phyloP scores from a whole-genome alignment of 2,797 vertebrate species.

The Cygnus olor region DNA sequence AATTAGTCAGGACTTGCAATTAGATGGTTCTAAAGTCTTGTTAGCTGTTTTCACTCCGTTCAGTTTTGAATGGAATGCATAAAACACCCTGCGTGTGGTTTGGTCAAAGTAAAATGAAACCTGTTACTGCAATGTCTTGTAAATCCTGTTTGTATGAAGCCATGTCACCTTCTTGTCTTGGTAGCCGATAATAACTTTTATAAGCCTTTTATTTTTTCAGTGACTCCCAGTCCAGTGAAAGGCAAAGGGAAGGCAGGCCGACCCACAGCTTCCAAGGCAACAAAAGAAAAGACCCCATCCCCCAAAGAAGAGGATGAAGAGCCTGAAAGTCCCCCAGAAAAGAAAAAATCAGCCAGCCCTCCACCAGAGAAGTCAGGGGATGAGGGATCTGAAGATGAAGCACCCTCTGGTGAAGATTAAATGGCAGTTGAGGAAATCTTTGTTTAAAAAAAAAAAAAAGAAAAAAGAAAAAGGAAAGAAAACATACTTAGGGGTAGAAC shows the following conservation, averaged over 20 bases:
- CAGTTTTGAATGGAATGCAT: not conserved
- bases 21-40: not conserved
- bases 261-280: constrained; percentile 89
- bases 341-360: constrained; percentile 87
- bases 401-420: constrained; percentile 97
- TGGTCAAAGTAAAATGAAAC: not conserved
- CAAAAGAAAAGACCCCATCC: constrained; percentile 93
- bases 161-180: not conserved
- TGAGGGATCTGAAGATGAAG: constrained; percentile 96
- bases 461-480: constrained; percentile 54
- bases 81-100: fast-evolving
- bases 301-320: constrained; percentile 90
- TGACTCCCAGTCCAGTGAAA: constrained; percentile 97
- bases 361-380: constrained; percentile 89
- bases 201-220: constrained; percentile 74
- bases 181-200: not conserved
- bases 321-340: constrained; percentile 83
- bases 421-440: constrained; percentile 77
- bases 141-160: not conserved
- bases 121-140: not conserved
- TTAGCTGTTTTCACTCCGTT: not conserved
- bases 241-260: constrained; percentile 95
- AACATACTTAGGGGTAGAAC: constrained; percentile 81
- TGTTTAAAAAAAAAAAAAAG: constrained; percentile 56
- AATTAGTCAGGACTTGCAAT: not conserved